These are phyloP conservation scores for Rhinopomastus cyanomelas DNA, from an alignment of 2,113 vertebrate species.

Conservation along the genomic window DNA sequence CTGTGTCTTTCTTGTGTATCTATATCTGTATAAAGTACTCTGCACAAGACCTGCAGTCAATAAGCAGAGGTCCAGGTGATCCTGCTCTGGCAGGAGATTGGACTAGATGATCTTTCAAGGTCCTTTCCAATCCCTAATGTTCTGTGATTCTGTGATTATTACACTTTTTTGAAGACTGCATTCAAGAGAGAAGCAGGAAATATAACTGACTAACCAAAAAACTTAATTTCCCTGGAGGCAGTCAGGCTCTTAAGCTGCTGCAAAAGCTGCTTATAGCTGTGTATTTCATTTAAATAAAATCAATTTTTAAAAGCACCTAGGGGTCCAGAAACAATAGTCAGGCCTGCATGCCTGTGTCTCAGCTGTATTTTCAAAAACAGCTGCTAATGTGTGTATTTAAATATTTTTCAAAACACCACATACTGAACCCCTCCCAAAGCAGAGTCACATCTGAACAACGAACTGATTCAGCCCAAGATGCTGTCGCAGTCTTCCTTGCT, in stretches of 20 bases:
- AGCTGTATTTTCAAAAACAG: not conserved
- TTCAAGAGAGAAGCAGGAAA: not conserved
- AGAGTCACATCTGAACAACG: not conserved
- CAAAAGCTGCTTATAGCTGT: conserved; percentile 7
- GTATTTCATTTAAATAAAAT: not conserved
- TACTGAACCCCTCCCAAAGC: not conserved
- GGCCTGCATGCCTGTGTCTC: not conserved
- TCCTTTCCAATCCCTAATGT: too few relatives aligned
- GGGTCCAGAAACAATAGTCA: not conserved
- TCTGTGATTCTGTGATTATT: too few relatives aligned
- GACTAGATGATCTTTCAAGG: too few relatives aligned
- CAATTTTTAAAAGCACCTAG: not conserved
- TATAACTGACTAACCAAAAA: not conserved
- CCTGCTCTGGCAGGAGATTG: too few relatives aligned
- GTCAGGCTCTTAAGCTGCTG: not conserved
- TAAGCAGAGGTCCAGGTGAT: too few relatives aligned
- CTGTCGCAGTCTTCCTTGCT: not conserved
- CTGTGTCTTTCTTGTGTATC: too few relatives aligned
- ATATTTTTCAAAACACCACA: not conserved
- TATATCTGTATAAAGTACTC: too few relatives aligned
- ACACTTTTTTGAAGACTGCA: not conserved
- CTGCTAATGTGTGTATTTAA: not conserved
- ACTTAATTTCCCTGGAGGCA: not conserved
- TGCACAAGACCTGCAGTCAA: too few relatives aligned
- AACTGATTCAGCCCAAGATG: not conserved